Conservation (phyloP, 1,140 invertebrate species). For the Heliconius hermathena region DNA sequence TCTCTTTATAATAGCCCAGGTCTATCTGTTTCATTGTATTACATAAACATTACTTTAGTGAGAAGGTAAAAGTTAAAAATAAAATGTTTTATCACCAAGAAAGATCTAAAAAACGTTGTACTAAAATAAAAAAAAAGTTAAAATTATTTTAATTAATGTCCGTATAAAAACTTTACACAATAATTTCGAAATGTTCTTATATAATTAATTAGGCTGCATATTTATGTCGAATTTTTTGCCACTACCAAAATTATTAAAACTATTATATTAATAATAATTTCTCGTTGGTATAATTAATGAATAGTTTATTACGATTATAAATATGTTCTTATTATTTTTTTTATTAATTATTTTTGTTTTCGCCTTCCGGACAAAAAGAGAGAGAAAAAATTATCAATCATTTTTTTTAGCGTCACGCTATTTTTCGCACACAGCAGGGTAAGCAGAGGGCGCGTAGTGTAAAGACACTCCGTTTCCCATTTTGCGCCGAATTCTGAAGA, state of each 20-base stretch:
- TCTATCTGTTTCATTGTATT: no score
- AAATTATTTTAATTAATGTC: no score
- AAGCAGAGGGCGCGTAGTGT: not conserved
- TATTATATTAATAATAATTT: not conserved
- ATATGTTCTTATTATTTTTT: not conserved
- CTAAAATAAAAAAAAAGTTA: not conserved
- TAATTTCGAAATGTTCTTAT: not conserved
- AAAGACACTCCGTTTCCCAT: not conserved
- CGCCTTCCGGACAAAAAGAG: not conserved
- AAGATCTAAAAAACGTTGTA: no score
- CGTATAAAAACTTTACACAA: not conserved
- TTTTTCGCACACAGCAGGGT: not conserved
- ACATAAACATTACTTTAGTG: no score
- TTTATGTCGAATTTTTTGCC: not conserved
- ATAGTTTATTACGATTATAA: not conserved
- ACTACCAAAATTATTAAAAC: not conserved
- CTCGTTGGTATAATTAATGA: not conserved
- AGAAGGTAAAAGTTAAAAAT: no score
- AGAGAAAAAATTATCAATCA: not conserved
- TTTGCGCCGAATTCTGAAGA: no score
- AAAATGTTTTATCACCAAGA: no score
- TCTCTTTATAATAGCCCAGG: no score
- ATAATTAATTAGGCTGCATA: not conserved
- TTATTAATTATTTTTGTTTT: not conserved
- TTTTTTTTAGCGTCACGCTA: not conserved